Evolutionary conservation across 2,888 invertebrate species (phyloP).

Genomic region (Scaptodrosophila latifasciaeformis): DNA sequence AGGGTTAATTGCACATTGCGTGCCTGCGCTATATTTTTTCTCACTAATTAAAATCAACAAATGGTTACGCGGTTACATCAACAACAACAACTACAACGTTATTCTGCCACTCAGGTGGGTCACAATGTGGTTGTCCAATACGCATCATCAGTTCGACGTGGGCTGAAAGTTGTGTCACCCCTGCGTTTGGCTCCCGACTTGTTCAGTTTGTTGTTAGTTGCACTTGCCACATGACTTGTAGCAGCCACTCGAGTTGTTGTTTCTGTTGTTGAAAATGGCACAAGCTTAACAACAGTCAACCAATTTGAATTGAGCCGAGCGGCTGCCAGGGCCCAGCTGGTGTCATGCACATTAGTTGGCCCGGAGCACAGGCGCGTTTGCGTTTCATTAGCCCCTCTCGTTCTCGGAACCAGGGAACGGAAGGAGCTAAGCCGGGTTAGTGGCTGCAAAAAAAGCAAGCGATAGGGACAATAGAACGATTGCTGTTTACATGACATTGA

Average conservation of each 20-base stretch:
- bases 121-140: constrained; percentile 29
- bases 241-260: not conserved
- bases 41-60: constrained; percentile 67
- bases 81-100: constrained; percentile 44
- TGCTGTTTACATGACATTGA: constrained; percentile 12
- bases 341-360: constrained; percentile 23
- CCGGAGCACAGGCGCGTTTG: constrained; percentile 21
- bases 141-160: constrained; percentile 22
- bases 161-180: constrained; percentile 1
- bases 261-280: constrained; percentile 37
- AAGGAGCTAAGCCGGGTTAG: too few relatives aligned
- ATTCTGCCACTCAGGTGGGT: constrained; percentile 13
- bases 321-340: constrained; percentile 16
- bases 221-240: not conserved
- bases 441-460: too few relatives aligned
- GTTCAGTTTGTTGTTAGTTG: not conserved
- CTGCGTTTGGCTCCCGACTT: not conserved
- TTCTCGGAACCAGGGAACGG: too few relatives aligned
- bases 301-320: constrained; percentile 42
- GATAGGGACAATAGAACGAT: too few relatives aligned
- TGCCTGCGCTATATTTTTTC: constrained; percentile 50
- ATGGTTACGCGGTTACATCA: too few relatives aligned
- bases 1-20: constrained; percentile 43
- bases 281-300: constrained; percentile 45
- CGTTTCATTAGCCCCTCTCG: constrained; percentile 28